Conservation (phyloP, 1,140 invertebrate species). For the Lepidostoma basale region DNA sequence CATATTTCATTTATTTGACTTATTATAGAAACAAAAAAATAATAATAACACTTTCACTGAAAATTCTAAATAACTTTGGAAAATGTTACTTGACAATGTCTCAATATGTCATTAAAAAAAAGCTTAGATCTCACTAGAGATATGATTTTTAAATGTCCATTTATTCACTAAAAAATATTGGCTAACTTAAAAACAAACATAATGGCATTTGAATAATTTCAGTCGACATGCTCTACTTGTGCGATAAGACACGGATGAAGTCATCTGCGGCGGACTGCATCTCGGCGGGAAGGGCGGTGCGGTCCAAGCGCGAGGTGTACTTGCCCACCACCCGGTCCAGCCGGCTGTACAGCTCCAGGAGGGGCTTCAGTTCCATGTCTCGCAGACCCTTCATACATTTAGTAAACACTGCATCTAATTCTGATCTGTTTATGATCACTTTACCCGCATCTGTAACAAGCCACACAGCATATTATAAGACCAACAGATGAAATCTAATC, state of each 20-base stretch:
- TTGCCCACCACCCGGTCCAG: constrained; percentile 62
- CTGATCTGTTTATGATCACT: constrained; percentile 64
- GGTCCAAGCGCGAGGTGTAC: constrained; percentile 60
- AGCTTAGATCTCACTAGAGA: too few relatives aligned
- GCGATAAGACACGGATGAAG: constrained; percentile 48
- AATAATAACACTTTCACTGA: too few relatives aligned
- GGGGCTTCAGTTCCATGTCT: constrained; percentile 62
- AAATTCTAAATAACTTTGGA: too few relatives aligned
- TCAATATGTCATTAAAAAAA: too few relatives aligned
- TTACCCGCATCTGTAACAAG: constrained; percentile 44
- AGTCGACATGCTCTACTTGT: constrained; percentile 22
- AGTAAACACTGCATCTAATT: constrained; percentile 65
- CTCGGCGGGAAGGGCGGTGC: constrained; percentile 67
- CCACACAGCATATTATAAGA: too few relatives aligned
- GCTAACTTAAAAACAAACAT: constrained; percentile 43
- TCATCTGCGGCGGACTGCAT: constrained; percentile 50
- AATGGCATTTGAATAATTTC: constrained; percentile 31
- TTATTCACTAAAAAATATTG: constrained; percentile 51
- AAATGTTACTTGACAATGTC: too few relatives aligned
- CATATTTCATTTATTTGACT: too few relatives aligned
- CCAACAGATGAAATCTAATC: too few relatives aligned
- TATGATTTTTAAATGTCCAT: too few relatives aligned
- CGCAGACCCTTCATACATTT: constrained; percentile 62
- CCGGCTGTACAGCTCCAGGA: constrained; percentile 69
- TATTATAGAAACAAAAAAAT: too few relatives aligned